These are phyloP conservation scores for Anser cygnoides DNA, from an alignment of 2,113 vertebrate genomes.

Conservation along the genomic window DNA sequence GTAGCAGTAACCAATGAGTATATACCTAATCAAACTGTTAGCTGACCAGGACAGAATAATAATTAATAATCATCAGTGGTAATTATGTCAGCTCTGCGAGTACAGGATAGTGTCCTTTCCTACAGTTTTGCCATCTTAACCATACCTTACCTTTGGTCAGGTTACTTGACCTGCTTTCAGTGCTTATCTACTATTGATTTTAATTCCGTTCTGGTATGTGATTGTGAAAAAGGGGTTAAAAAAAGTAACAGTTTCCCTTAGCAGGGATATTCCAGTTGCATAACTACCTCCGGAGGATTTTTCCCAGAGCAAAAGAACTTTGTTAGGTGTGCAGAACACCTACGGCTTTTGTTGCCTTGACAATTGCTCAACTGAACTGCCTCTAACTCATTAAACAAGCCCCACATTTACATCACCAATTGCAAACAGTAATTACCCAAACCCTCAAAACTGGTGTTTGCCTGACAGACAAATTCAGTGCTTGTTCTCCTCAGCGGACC, in stretches of 20 bases:
- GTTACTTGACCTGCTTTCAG: background rate
- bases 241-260: background rate
- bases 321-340: background rate
- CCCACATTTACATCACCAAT: background rate
- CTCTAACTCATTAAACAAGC: background rate
- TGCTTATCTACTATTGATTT: background rate
- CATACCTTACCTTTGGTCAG: background rate
- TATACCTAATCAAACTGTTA: background rate
- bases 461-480: background rate
- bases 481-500: background rate
- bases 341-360: background rate
- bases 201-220: background rate
- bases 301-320: background rate
- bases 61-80: background rate
- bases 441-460: background rate
- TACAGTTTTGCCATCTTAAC: background rate
- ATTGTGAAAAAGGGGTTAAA: background rate
- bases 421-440: slow-evolving; percentile 16
- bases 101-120: background rate
- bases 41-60: background rate
- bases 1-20: background rate
- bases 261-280: background rate
- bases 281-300: background rate
- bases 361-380: background rate
- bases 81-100: background rate